A percentile compares a stretch with the other conserved stretches of the same genome.
Evolutionary conservation across 2,113 vertebrate species (phyloP).

Genomic region (Sapajus apella): DNA sequence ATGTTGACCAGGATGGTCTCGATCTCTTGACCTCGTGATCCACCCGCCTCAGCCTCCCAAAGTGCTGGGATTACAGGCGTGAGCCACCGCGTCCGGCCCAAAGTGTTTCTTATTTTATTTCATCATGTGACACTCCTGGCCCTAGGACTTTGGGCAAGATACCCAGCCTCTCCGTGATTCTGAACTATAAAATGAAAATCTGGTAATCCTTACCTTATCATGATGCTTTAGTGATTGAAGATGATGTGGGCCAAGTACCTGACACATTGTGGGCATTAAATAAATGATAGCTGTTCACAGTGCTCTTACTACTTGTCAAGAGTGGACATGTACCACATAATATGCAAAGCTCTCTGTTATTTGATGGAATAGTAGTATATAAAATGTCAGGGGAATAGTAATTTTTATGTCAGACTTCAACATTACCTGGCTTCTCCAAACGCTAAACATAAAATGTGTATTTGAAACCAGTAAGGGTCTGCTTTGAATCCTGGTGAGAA

Average conservation of each 20-base stretch:
- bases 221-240: background rate
- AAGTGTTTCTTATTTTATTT: background rate
- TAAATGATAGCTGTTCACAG: background rate
- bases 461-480: slow-evolving; percentile 27
- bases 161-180: background rate
- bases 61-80: too few species aligned
- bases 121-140: background rate
- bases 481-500: slow-evolving; percentile 43
- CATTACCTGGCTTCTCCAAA: rapidly evolving
- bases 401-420: slow-evolving; percentile 9
- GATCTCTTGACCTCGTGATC: too few species aligned
- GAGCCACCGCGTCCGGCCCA: too few species aligned
- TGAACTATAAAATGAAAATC: background rate
- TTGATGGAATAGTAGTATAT: background rate
- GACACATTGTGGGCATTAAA: background rate
- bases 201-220: background rate
- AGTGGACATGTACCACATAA: background rate
- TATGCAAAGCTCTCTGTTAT: background rate
- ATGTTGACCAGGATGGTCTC: too few species aligned
- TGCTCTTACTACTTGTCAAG: background rate
- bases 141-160: background rate
- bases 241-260: background rate
- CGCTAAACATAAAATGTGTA: slow-evolving; percentile 56
- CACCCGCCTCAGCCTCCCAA: too few species aligned
- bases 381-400: background rate